phyloP scores from a whole-genome alignment of 2,113 vertebrate genomes.

The Campylomormyrus tamandua region DNA sequence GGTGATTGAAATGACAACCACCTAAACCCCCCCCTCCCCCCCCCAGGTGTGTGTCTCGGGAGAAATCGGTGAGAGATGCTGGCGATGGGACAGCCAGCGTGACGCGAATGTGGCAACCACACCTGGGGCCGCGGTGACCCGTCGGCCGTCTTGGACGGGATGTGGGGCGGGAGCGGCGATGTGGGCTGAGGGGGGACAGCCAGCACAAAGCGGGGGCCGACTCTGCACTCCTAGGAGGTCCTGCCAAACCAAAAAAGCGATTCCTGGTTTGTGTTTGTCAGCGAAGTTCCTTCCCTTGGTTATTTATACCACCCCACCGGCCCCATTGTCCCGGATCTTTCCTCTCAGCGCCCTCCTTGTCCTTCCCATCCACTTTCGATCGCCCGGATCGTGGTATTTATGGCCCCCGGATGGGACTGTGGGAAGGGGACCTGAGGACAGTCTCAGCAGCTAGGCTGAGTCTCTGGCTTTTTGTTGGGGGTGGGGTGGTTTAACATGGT shows the following conservation, averaged over 20 bases:
- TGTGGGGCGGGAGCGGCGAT: not conserved
- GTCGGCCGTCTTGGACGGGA: not conserved
- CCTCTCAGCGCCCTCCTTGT: not conserved
- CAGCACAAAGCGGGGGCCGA: not conserved
- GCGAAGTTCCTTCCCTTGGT: not conserved
- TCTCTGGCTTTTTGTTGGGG: not conserved
- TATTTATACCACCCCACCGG: not conserved
- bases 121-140: not conserved
- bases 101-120: not conserved
- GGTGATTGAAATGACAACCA: not conserved
- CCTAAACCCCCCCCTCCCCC: not conserved
- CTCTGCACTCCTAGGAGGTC: not conserved
- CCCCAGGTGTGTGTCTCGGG: not conserved
- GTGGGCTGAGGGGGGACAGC: not conserved
- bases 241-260: not conserved
- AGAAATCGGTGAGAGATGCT: not conserved
- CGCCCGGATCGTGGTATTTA: not conserved
- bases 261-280: not conserved
- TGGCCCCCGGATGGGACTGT: not conserved
- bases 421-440: not conserved
- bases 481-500: not conserved
- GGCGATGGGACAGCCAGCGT: not conserved
- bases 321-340: not conserved
- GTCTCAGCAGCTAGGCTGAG: not conserved
- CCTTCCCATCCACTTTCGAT: not conserved